These are phyloP conservation scores for Manacus vitellinus DNA, from an alignment of 2,113 vertebrate species.

Conservation along the genomic window DNA sequence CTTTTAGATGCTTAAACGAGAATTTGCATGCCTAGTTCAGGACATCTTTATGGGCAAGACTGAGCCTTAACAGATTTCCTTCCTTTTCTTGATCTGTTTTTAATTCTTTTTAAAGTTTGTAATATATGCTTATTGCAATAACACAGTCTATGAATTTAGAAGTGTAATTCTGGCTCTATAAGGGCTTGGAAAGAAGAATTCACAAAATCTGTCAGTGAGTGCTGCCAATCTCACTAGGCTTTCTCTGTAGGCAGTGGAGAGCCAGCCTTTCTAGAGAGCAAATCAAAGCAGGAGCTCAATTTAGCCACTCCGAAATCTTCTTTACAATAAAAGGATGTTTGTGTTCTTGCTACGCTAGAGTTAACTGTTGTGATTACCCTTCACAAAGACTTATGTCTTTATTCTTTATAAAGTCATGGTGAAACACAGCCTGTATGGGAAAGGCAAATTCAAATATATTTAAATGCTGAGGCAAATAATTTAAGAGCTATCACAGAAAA, in stretches of 20 bases:
- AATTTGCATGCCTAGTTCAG: neutral
- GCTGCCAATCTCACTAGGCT: neutral
- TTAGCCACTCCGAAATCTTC: neutral
- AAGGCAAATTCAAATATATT: neutral
- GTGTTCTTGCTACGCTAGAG: neutral
- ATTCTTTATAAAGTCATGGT: neutral
- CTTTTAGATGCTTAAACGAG: neutral
- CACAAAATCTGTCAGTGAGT: neutral
- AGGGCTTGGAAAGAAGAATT: neutral
- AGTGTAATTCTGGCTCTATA: neutral
- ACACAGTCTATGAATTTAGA: neutral
- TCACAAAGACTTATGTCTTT: neutral
- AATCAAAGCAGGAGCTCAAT: neutral
- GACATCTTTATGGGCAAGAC: neutral
- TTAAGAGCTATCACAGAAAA: neutral
- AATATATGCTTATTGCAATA: neutral
- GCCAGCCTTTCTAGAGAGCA: neutral
- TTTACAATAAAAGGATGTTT: neutral
- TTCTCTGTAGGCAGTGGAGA: neutral
- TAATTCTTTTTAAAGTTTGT: neutral
- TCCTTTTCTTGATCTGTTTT: neutral
- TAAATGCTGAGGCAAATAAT: neutral
- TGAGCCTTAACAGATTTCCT: neutral
- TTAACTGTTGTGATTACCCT: neutral
- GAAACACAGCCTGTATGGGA: neutral